Evolutionary conservation across 1,140 invertebrate species (phyloP).

Genomic region (Tetramorium simillimum): DNA sequence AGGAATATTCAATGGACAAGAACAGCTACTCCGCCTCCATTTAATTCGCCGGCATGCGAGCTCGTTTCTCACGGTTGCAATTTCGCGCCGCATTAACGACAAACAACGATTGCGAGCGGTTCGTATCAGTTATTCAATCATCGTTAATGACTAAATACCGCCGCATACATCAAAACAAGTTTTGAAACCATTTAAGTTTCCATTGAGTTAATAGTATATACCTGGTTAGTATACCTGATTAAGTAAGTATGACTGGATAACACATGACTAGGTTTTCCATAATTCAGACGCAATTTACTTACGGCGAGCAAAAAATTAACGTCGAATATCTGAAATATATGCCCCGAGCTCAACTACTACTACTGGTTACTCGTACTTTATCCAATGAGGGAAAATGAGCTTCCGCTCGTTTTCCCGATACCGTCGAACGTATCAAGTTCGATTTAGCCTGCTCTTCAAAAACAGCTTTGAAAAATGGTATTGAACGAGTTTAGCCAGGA

Average conservation of each 20-base stretch:
- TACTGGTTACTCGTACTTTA: neutral
- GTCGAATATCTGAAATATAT: constrained; percentile 7
- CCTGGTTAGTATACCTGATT: neutral
- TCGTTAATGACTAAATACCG: constrained; percentile 30
- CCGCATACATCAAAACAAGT: constrained; percentile 9
- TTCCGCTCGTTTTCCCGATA: neutral
- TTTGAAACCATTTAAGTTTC: neutral
- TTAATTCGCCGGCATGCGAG: constrained; percentile 11
- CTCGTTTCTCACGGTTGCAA: constrained; percentile 27
- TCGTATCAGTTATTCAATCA: constrained; percentile 47
- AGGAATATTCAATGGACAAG: constrained; percentile 57
- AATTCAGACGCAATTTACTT: constrained; percentile 26
- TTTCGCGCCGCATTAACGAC: constrained; percentile 29
- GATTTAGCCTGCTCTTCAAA: neutral
- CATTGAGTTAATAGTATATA: constrained; percentile 3
- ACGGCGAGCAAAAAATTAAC: constrained; percentile 4
- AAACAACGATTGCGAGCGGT: constrained; percentile 21
- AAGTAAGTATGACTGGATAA: neutral
- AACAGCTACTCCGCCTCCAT: constrained; percentile 16
- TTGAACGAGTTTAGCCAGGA: neutral
- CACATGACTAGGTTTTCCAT: neutral
- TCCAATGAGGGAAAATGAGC: constrained; percentile 6
- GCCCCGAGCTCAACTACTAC: neutral
- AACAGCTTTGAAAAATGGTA: neutral
- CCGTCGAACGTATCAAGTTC: neutral